Percentiles rank a stretch among this genome's conserved stretches.
Conservation (phyloP, 2,797 vertebrate species). For the Eremophila alpestris region DNA sequence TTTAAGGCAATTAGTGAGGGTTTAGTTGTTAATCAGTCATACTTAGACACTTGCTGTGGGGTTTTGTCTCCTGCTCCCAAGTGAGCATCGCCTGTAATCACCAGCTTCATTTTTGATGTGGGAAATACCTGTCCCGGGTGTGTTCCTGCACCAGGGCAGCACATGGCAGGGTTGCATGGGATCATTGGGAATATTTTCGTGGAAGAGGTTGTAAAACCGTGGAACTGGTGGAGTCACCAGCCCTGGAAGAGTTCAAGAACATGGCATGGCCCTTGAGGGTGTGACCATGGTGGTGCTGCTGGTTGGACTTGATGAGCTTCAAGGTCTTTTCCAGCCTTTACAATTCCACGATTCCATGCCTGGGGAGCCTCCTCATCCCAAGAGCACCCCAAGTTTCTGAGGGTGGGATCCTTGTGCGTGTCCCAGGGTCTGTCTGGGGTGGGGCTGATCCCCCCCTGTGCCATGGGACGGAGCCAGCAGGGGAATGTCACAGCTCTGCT, state of each 20-base stretch:
- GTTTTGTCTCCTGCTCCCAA: neutral
- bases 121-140: neutral
- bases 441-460: neutral
- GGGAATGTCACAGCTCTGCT: neutral
- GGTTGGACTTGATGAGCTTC: neutral
- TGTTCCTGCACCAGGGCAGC: neutral
- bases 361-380: neutral
- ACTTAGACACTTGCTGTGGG: neutral
- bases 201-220: neutral
- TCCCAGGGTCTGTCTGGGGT: neutral
- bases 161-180: accelerated
- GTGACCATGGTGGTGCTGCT: neutral
- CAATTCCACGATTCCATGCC: neutral
- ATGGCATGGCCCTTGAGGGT: accelerated
- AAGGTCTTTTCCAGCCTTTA: neutral
- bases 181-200: accelerated
- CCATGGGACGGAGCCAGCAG: accelerated
- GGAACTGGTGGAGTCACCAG: neutral
- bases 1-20: slow-evolving; percentile 29
- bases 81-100: neutral
- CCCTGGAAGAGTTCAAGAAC: accelerated
- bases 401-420: neutral
- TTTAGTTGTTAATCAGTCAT: slow-evolving; percentile 31
- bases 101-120: neutral
- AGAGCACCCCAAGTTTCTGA: accelerated